Evolutionary conservation across 2,113 vertebrate genomes (phyloP).

Genomic region (Melanotaenia duboulayi): DNA sequence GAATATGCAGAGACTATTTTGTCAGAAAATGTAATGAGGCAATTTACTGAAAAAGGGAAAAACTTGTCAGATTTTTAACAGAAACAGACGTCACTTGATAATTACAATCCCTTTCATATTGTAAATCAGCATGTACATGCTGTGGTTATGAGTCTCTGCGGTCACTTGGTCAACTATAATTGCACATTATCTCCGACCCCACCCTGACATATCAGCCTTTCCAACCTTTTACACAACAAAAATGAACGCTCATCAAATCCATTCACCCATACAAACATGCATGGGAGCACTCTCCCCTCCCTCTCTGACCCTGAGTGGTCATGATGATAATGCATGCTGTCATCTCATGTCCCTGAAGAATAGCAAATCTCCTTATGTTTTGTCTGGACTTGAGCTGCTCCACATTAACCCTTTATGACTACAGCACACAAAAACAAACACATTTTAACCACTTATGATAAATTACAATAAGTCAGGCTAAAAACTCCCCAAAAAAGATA

Average conservation of each 20-base stretch:
- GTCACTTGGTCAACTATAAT: conserved; percentile 19
- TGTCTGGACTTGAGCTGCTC: conserved; percentile 23
- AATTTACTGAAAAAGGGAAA: no score
- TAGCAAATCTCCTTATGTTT: conserved; percentile 30
- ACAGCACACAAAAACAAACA: background rate
- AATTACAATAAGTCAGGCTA: no score
- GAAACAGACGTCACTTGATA: no score
- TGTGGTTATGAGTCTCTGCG: conserved; percentile 4
- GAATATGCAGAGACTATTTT: no score
- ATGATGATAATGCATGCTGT: conserved; percentile 49
- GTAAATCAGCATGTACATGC: background rate
- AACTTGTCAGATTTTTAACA: no score
- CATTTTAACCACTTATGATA: no score
- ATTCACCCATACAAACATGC: conserved; percentile 12
- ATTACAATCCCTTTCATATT: background rate
- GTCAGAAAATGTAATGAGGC: no score
- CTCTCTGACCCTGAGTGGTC: background rate
- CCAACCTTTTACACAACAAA: conserved; percentile 11
- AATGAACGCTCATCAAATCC: conserved; percentile 43
- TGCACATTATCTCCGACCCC: conserved; percentile 10
- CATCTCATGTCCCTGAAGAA: conserved; percentile 46
- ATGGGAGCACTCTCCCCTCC: conserved; percentile 11
- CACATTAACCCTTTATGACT: conserved; percentile 31
- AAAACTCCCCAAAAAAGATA: no score
- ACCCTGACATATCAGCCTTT: conserved; percentile 1